These are phyloP conservation scores for Phoebastria nigripes DNA, from an alignment of 2,797 vertebrate genomes.

Conservation along the genomic window DNA sequence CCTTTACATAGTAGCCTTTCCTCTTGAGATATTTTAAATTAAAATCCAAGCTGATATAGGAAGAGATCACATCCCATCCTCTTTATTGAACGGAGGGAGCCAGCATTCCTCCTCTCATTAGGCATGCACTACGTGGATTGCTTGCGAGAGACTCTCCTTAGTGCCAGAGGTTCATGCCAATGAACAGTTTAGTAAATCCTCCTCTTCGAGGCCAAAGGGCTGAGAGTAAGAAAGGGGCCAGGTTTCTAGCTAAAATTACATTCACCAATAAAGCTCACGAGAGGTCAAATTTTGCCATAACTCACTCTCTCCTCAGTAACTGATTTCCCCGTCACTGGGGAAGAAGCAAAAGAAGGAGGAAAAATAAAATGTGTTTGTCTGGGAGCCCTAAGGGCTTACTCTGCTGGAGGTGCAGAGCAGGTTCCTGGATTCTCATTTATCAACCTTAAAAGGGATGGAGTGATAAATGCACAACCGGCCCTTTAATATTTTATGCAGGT, in stretches of 20 bases:
- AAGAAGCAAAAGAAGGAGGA: constrained; percentile 64
- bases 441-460: constrained; percentile 83
- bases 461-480: constrained; percentile 82
- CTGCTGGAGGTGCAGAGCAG: constrained; percentile 76
- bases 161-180: constrained; percentile 49
- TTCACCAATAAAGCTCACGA: constrained; percentile 80
- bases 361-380: constrained; percentile 81
- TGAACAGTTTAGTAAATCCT: constrained; percentile 72
- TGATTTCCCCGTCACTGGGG: constrained; percentile 71
- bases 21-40: constrained; percentile 46
- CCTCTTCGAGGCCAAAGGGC: constrained; percentile 73
- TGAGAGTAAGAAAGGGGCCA: constrained; percentile 76
- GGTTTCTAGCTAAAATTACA: constrained; percentile 90
- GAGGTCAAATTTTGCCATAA: constrained; percentile 81
- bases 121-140: not conserved
- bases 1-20: not conserved
- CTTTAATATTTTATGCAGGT: constrained; percentile 84
- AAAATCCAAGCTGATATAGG: constrained; percentile 43
- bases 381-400: constrained; percentile 75
- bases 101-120: constrained; percentile 39
- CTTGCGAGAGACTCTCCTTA: not conserved
- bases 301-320: constrained; percentile 77
- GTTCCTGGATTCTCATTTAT: constrained; percentile 83
- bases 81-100: not conserved
- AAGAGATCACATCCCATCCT: constrained; percentile 41